Evolutionary conservation across 2,888 invertebrate species (phyloP), one percentile per base, ranked within the genome.

Genomic region (Noctua janthina): DNA sequence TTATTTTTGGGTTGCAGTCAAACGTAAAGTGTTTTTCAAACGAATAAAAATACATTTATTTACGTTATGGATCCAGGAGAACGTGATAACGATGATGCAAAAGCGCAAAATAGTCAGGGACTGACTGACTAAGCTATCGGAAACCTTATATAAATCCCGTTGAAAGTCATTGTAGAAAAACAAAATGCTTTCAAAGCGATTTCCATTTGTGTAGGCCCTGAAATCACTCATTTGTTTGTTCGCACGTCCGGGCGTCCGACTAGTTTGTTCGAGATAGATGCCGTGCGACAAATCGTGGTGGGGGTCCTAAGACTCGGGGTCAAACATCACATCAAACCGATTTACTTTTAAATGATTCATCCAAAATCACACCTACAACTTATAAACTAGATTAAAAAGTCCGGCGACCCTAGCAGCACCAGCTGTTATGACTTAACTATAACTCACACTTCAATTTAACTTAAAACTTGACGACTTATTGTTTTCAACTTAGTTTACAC

Each of bases 391-490:
- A 62, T 66, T 46, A 15, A 62, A 77, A 70, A 13, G 15, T 43
- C 35, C 23, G 8, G 10, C 56, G 70, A 35, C 23, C 13, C 15
- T 10, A 46, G 6, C 8, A 51, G 17, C 70, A 43, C 35, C 79
- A 84, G 67, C 70, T 79, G 82, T 54, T 54, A 43, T 51, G 5
- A 6, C 2, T 10, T 29, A 76, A 51, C 17, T 17, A 46, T 49
- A 72, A 78, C 17, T 71, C 39, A 11, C 1, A 67, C 17, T 74
- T 39, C 59, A 74, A 74, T 74, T 74, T 49, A 62, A 62, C 62
- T 76, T 59, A n/a, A 76, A 78, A 84, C 59, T 66, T 70, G 15
- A 71, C 20, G 70, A 83, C n/a, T 46, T 83, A 79, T 67, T 74
- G 71, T 84, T 79, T 56, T 39, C 39, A 64, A 68, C 71, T 71